Evolutionary conservation across 2,797 vertebrate species (phyloP).

Genomic region (Masticophis lateralis): DNA sequence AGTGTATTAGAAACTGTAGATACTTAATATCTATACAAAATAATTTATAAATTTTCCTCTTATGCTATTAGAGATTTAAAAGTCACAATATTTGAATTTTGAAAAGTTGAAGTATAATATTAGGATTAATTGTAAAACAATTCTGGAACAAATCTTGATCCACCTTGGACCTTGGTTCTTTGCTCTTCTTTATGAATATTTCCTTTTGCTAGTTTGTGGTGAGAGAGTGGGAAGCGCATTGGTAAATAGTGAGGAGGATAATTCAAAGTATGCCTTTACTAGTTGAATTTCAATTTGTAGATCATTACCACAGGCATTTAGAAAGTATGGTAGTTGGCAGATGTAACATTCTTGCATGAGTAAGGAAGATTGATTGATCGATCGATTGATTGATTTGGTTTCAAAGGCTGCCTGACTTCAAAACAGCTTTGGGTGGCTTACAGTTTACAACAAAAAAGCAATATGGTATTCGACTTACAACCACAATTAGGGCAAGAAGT

Average conservation of each 20-base stretch:
- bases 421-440: too few relatives aligned
- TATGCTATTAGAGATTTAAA: neutral
- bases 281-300: neutral
- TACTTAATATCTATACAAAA: neutral
- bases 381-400: too few relatives aligned
- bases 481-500: too few relatives aligned
- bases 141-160: neutral
- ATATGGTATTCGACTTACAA: too few relatives aligned
- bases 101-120: neutral
- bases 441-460: too few relatives aligned
- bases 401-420: too few relatives aligned
- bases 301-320: too few relatives aligned
- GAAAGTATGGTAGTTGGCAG: too few relatives aligned
- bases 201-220: neutral
- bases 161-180: neutral
- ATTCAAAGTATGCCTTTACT: neutral
- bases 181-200: neutral
- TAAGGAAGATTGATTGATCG: too few relatives aligned
- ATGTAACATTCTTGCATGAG: too few relatives aligned
- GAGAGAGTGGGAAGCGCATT: neutral
- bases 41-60: neutral
- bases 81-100: neutral
- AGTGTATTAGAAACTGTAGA: neutral
- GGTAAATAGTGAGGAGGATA: neutral
- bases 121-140: neutral